Conservation (phyloP, 1,140 invertebrate genomes). For the Hypsibius dujardini region DNA sequence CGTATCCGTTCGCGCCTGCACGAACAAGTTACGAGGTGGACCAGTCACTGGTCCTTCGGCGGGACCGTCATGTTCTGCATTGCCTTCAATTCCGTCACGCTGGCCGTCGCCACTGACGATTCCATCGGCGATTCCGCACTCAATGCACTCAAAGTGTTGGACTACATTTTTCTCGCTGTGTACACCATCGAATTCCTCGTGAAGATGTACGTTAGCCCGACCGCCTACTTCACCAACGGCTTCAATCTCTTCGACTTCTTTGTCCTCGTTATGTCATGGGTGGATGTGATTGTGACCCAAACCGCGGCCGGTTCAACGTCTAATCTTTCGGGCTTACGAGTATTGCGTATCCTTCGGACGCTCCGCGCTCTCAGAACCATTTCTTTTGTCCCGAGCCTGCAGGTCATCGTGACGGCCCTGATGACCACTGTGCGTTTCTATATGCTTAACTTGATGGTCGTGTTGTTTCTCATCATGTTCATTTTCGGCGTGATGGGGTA, state of each 20-base stretch:
- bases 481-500: conserved; percentile 25
- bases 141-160: conserved; percentile 7
- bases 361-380: conserved; percentile 23
- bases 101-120: conserved; percentile 24
- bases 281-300: conserved; percentile 18
- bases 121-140: not conserved
- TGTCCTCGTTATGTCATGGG: conserved; percentile 21
- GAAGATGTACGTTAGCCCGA: conserved; percentile 24
- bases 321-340: conserved; percentile 16
- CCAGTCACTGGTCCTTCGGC: conserved; percentile 20
- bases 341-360: conserved; percentile 22
- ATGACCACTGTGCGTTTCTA: conserved; percentile 24
- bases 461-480: conserved; percentile 25
- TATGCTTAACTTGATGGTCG: conserved; percentile 24
- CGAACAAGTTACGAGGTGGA: not conserved
- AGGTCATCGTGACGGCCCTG: conserved; percentile 25
- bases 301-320: not conserved
- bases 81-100: conserved; percentile 22
- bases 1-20: conserved; percentile 13
- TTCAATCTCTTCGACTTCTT: conserved; percentile 25
- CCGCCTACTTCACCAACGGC: conserved; percentile 23
- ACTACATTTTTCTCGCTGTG: conserved; percentile 20
- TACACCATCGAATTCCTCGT: conserved; percentile 25
- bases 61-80: conserved; percentile 23
- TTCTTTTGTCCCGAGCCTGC: conserved; percentile 24